Evolutionary conservation across 2,113 vertebrate species (phyloP).

Genomic region (Melanerpes formicivorus): DNA sequence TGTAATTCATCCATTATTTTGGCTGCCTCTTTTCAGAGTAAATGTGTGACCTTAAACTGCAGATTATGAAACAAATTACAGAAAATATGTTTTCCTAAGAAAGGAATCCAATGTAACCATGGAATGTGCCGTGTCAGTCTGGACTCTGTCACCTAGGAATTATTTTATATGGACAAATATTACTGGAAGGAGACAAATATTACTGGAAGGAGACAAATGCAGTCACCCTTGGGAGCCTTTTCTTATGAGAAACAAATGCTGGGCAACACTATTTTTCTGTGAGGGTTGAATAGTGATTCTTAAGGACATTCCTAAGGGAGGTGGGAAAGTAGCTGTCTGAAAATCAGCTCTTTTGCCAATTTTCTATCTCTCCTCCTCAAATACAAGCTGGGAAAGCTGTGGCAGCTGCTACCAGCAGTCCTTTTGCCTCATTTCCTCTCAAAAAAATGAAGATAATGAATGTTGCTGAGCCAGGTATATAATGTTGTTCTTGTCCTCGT

Average conservation of each 20-base stretch:
- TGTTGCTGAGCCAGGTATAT: neutral
- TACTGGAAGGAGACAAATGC: conserved; percentile 21
- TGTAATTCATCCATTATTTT: neutral
- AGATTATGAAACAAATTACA: conserved; percentile 32
- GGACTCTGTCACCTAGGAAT: neutral
- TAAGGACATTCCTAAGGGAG: neutral
- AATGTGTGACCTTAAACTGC: neutral
- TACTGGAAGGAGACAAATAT: conserved; percentile 29
- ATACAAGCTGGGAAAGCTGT: neutral
- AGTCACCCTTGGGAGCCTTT: neutral
- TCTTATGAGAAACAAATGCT: neutral
- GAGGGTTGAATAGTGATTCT: neutral
- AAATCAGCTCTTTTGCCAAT: neutral
- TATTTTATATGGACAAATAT: neutral
- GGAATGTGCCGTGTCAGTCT: neutral
- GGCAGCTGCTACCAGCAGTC: neutral
- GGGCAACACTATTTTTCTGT: neutral
- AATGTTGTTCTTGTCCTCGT: neutral
- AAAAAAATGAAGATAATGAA: neutral
- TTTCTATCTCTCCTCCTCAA: neutral
- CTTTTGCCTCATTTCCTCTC: neutral
- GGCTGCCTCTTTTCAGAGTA: neutral
- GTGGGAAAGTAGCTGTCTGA: neutral
- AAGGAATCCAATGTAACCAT: neutral
- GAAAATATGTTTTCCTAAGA: conserved; percentile 37